Base-by-base conservation (phyloP, 2,888 invertebrate species). In the Drosophila emarginata region DNA sequence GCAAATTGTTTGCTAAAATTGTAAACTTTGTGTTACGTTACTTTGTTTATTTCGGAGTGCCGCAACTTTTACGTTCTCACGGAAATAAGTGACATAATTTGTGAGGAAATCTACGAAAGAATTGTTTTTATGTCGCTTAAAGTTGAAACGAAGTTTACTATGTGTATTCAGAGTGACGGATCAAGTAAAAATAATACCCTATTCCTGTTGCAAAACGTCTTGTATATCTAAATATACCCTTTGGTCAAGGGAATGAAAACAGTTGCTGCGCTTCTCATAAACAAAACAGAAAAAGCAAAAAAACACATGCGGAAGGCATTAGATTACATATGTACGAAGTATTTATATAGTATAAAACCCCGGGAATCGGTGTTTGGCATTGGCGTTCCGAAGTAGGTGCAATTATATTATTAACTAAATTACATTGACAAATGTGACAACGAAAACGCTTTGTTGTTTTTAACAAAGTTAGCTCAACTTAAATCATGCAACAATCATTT, bases 241-340 rank as follows among this genome's bases (percentile, higher is more conserved):
- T 37, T 70, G 15, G 26, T 52, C 36, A 52, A 26, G 32, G 52
- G 61, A 53, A 7, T 51, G 28, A 45, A 37, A 60, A 60, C 70
- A 71, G 59, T 57, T 71, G 70, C 12, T 36, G 4, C 9, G 7
- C 32, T 32, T 71, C 70, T 51, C 68, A 68, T 37, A 51, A 18
- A 37, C 23, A 45, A 7, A n/a, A 36, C 18, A 36, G 53, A 58
- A 52, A 54, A 39, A 72, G 36, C 40, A 54, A 12, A 4, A 12
- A 4, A 21, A 21, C 2, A 45, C 12, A 21, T 18, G 18, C 45
- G 18, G 11, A 45, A 45, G 45, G 45, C 21, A 21, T 45, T 12
- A 45, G 45, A 2, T 11, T 45, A 21, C 11, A 18, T 18, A 21
- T 45, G 7, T 45, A 40, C 9, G 32, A 32, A 32, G 32, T 32